A percentile compares a stretch with the other conserved stretches of the same genome.
Conservation (phyloP, 2,888 invertebrate genomes). For the Chymomyza amoena region DNA sequence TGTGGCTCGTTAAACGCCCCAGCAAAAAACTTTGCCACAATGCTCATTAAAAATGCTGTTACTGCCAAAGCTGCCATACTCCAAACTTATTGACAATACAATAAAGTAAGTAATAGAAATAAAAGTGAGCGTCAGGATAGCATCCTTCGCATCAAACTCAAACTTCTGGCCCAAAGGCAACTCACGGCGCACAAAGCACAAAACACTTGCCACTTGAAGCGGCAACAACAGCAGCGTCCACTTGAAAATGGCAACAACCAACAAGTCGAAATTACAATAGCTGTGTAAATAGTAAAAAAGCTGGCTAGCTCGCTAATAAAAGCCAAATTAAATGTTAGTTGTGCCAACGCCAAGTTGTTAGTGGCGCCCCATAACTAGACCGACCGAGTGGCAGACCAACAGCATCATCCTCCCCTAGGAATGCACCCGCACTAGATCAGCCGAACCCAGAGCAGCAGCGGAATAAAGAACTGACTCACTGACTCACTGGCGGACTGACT, state of each 20-base stretch:
- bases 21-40: not conserved
- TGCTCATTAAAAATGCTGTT: slow-evolving; percentile 3
- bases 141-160: not conserved
- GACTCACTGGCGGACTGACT: not conserved
- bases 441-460: not conserved
- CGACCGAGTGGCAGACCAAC: not conserved
- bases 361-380: not conserved
- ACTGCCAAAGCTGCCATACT: not conserved
- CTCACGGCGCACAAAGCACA: not conserved
- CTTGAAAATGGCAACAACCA: slow-evolving; percentile 4
- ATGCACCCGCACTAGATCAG: not conserved
- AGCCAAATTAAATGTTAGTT: slow-evolving; percentile 40
- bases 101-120: slow-evolving; percentile 29
- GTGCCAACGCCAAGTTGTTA: not conserved
- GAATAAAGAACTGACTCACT: not conserved
- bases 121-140: not conserved
- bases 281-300: slow-evolving; percentile 36
- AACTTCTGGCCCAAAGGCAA: not conserved
- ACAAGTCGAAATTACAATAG: slow-evolving; percentile 39
- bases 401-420: not conserved
- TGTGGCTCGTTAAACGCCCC: not conserved
- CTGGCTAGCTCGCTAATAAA: not conserved
- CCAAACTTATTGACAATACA: slow-evolving; percentile 35
- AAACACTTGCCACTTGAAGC: slow-evolving; percentile 13
- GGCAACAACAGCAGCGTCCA: slow-evolving; percentile 20